These are phyloP conservation scores for Parnassius smintheus DNA, from an alignment of 2,888 invertebrate species.

Conservation along the genomic window DNA sequence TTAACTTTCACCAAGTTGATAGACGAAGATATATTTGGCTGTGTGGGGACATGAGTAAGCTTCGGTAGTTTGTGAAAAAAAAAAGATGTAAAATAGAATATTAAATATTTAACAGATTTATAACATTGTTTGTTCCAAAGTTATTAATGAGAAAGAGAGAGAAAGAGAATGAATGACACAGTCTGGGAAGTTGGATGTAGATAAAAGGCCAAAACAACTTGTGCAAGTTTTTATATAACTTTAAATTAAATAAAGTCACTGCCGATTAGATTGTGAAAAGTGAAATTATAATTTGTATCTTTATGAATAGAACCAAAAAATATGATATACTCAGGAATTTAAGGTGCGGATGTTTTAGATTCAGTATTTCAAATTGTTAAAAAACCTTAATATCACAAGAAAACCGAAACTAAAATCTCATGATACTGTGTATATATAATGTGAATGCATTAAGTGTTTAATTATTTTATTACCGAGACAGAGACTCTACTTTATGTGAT, in stretches of 20 bases:
- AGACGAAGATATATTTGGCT: neutral
- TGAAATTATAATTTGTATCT: neutral
- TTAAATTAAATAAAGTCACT: too few species aligned
- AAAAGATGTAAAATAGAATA: neutral
- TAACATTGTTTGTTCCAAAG: neutral
- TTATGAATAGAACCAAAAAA: neutral
- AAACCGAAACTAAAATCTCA: neutral
- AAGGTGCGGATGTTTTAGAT: neutral
- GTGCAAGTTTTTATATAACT: too few species aligned
- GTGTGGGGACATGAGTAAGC: neutral
- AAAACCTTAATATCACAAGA: neutral
- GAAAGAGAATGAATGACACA: too few species aligned
- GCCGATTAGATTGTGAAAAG: too few species aligned
- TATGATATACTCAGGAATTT: neutral
- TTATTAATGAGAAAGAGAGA: too few species aligned
- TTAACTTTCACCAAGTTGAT: neutral
- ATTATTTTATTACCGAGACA: conserved; percentile 13
- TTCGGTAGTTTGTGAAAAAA: neutral
- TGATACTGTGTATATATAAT: conserved; percentile 18
- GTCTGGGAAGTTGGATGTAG: too few species aligned
- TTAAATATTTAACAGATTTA: neutral
- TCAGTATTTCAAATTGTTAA: neutral
- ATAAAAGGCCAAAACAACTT: too few species aligned
- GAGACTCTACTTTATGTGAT: conserved; percentile 27
- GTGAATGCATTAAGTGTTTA: conserved; percentile 24